Percentiles rank a stretch among this genome's conserved stretches.
Conservation (phyloP, 2,888 invertebrate species). For the Nipponacmea schrenckii region DNA sequence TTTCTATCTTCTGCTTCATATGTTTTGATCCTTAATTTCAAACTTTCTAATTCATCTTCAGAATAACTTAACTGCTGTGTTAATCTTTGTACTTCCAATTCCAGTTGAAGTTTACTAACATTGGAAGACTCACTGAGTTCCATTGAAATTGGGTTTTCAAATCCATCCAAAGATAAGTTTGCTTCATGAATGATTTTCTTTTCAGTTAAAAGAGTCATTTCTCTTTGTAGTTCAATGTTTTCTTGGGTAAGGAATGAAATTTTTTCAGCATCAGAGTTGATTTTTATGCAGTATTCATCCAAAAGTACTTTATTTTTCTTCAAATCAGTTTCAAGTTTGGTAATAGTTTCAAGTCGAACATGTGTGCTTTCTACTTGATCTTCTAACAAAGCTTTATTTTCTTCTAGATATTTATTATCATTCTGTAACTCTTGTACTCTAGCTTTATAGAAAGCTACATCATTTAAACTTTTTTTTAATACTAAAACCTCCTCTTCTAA, state of each 20-base stretch:
- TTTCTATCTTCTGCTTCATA: background rate
- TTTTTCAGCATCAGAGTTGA: background rate
- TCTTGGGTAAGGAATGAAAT: background rate
- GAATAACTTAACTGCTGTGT: slow-evolving; percentile 80
- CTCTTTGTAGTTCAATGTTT: background rate
- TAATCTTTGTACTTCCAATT: slow-evolving; percentile 90
- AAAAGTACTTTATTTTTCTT: slow-evolving; percentile 70
- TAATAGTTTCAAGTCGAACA: slow-evolving; percentile 85
- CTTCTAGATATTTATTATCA: slow-evolving; percentile 90
- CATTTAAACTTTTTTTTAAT: slow-evolving; percentile 88
- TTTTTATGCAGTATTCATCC: background rate
- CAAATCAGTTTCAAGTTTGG: slow-evolving; percentile 87
- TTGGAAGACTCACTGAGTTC: slow-evolving; percentile 92
- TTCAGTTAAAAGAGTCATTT: background rate
- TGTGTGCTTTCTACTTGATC: slow-evolving; percentile 86
- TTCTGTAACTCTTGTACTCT: slow-evolving; percentile 84
- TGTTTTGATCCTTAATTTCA: slow-evolving; percentile 72
- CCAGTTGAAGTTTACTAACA: slow-evolving; percentile 85
- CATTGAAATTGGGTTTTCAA: slow-evolving; percentile 76
- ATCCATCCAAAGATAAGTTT: slow-evolving; percentile 37
- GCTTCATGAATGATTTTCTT: background rate
- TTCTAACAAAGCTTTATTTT: slow-evolving; percentile 91
- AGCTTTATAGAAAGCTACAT: slow-evolving; percentile 92
- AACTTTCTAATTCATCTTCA: slow-evolving; percentile 83
- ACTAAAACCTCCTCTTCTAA: slow-evolving; percentile 88